Conservation (phyloP, 2,113 vertebrate species). For the Gracilinanus agilis region DNA sequence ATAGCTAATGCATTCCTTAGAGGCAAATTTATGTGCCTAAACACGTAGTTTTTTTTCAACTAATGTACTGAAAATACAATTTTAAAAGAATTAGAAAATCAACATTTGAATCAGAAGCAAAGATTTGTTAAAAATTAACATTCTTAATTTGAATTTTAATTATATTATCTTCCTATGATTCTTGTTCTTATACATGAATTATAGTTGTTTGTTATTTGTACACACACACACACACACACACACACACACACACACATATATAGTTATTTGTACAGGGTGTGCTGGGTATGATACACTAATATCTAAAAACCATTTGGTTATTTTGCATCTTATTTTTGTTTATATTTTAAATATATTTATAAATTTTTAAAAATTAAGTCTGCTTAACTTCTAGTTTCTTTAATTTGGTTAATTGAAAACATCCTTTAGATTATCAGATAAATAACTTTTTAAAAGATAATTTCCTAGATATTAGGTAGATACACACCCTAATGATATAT, state of each 20-base stretch:
- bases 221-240: too few species aligned
- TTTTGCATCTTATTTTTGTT: neutral
- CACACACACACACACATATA: too few species aligned
- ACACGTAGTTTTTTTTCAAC: too few species aligned
- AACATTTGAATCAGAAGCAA: neutral
- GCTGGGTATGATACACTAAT: neutral
- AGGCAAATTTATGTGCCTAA: neutral
- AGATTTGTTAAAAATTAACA: neutral
- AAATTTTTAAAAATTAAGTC: neutral
- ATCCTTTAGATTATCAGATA: neutral
- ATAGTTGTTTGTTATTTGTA: neutral
- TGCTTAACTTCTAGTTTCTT: neutral
- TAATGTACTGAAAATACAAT: neutral
- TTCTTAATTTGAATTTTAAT: neutral
- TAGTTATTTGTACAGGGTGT: neutral
- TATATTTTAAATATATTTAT: neutral
- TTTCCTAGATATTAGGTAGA: neutral
- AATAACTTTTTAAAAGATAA: neutral
- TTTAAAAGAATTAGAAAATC: neutral
- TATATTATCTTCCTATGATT: neutral
- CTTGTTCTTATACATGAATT: neutral
- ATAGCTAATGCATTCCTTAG: neutral
- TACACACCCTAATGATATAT: neutral
- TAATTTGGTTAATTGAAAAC: neutral
- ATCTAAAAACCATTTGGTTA: neutral